Evolutionary conservation across 2,888 invertebrate genomes (phyloP).

Genomic region (Acanthosoma haemorrhoidale): DNA sequence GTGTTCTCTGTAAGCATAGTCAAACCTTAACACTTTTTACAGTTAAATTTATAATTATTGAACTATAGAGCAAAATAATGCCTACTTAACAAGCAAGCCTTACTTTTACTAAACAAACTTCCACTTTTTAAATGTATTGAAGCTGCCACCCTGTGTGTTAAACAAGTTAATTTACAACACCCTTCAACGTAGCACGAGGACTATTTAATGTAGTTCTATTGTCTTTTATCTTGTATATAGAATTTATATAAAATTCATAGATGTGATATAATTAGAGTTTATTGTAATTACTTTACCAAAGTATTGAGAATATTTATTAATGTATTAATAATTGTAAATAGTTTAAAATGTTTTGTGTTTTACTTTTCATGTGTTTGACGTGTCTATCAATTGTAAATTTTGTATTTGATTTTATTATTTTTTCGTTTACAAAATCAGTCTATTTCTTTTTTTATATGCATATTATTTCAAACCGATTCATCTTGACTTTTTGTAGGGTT

Average conservation of each 20-base stretch:
- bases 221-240: constrained; percentile 17
- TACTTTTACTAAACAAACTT: too few relatives aligned
- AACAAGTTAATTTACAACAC: not conserved
- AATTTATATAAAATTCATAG: constrained; percentile 15
- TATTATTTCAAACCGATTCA: not conserved
- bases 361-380: constrained; percentile 14
- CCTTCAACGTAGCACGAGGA: not conserved
- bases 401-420: not conserved
- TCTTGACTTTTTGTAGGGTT: not conserved
- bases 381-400: not conserved
- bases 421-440: not conserved
- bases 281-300: constrained; percentile 27
- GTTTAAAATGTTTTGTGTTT: not conserved
- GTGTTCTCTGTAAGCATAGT: not conserved
- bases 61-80: not conserved
- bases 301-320: constrained; percentile 22
- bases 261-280: constrained; percentile 26
- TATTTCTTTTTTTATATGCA: not conserved
- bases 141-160: not conserved
- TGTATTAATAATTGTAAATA: constrained; percentile 23
- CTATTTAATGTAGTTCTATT: constrained; percentile 7
- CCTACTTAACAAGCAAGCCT: too few relatives aligned
- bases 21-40: not conserved
- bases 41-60: not conserved
- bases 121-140: too few relatives aligned